These are phyloP conservation scores for Aplochiton taeniatus DNA, from an alignment of 2,797 vertebrate genomes.

Conservation along the genomic window DNA sequence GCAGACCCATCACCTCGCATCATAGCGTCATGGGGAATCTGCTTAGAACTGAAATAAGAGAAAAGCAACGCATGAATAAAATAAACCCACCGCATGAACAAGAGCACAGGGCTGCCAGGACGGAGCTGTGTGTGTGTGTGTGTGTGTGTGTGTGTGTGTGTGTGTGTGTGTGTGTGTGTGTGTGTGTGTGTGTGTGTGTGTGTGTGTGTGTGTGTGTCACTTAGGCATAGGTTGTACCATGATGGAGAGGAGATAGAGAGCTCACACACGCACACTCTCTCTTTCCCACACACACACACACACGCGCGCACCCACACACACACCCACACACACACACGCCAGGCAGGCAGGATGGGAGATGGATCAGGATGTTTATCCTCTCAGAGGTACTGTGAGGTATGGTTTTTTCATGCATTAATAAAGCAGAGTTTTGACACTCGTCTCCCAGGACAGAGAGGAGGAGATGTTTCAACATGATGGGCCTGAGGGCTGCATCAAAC, in stretches of 20 bases:
- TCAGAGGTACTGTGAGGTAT: constrained; percentile 47
- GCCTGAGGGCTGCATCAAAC: too few species aligned
- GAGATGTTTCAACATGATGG: constrained; percentile 31
- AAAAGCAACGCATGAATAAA: constrained; percentile 67
- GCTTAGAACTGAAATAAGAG: constrained; percentile 69
- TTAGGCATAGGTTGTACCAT: background rate
- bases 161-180: constrained; percentile 14
- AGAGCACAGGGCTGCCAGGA: constrained; percentile 51
- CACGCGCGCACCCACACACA: constrained; percentile 8
- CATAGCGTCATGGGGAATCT: constrained; percentile 51
- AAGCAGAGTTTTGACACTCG: constrained; percentile 64
- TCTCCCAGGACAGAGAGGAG: constrained; percentile 40
- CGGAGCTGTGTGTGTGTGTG: too few species aligned
- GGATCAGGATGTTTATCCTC: constrained; percentile 10
- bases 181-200: constrained; percentile 9
- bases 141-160: background rate
- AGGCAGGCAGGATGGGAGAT: too few species aligned
- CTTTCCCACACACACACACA: constrained; percentile 6
- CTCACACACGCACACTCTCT: constrained; percentile 6
- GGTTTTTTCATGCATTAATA: constrained; percentile 69
- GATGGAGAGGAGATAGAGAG: constrained; percentile 10
- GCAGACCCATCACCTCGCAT: constrained; percentile 34
- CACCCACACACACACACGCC: constrained; percentile 16
- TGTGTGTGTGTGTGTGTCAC: background rate
- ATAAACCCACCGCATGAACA: constrained; percentile 60